Evolutionary conservation across 2,888 invertebrate genomes (phyloP), one percentile per base, ranked within the genome.

Genomic region (Glaucopsyche alexis): DNA sequence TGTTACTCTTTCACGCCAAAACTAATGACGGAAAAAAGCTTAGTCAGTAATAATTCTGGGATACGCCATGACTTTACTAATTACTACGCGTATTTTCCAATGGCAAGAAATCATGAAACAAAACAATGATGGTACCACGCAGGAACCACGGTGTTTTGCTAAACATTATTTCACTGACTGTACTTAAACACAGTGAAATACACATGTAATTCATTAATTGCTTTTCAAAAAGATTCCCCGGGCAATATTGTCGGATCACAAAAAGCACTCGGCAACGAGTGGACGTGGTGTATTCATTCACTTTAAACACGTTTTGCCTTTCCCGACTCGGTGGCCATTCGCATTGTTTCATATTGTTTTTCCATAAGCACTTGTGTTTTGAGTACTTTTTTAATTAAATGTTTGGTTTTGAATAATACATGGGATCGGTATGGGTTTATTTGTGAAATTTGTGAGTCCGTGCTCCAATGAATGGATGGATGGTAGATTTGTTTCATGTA

Each of bases 291-390:
- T 29, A 29, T 29, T 74, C 75, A 75, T 77, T 75, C 75, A 76
- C 75, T 76, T 76, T 76, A 71, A 75, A 75, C 74, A 75, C 75
- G 71, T 72, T 64, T 60, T 72, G 65, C 72, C 70, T 74, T 72
- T 75, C 49, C 65, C 70, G 55, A 55, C 42, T 55, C 71, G 73
- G 72, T 72, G 75, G 75, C 74, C 77, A 77, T 80, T 80, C 78
- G 73, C 76, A 72, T 72, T 74, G 75, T 78, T 78, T 76, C 74
- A 75, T 74, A 74, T 71, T 60, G 29, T 60, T 60, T 60, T 60
- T 60, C 29, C 66, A 75, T 74, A 73, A 72, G 70, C 74, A 47
- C 67, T 72, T 16, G 72, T 38, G 29, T 72, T 72, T 72, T 60
- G 14, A 38, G 60, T 13, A 38, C 60, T 55, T 60, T 60, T 29